These are phyloP conservation scores for Caenorhabditis japonica DNA, from an alignment of 2,888 invertebrate species.

Conservation along the genomic window DNA sequence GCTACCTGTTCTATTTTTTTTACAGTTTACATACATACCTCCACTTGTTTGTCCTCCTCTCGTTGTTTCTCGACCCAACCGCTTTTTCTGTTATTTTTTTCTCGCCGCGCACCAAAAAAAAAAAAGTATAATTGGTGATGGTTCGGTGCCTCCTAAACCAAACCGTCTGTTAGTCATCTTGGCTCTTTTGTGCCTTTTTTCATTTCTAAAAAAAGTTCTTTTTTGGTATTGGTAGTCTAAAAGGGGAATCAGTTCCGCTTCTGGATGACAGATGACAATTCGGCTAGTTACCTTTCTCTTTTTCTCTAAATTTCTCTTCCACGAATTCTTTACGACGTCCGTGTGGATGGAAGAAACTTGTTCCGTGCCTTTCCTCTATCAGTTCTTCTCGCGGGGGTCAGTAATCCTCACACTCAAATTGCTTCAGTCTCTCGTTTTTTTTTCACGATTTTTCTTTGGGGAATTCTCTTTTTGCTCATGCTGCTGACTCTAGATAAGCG, in stretches of 20 bases:
- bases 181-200: not conserved
- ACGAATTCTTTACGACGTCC: too few relatives aligned
- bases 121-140: too few relatives aligned
- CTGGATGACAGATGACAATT: too few relatives aligned
- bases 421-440: not conserved
- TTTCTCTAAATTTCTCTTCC: too few relatives aligned
- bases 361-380: not conserved
- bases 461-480: not conserved
- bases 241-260: slow-evolving; percentile 16
- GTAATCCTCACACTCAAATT: too few relatives aligned
- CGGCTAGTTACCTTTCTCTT: too few relatives aligned
- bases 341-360: not conserved
- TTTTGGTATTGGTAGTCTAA: too few relatives aligned
- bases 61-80: slow-evolving; percentile 12
- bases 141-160: too few relatives aligned
- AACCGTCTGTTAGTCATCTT: slow-evolving; percentile 3
- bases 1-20: slow-evolving; percentile 31
- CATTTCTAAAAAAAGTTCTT: too few relatives aligned
- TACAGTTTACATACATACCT: slow-evolving; percentile 34
- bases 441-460: not conserved
- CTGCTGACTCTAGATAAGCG: too few relatives aligned
- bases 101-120: too few relatives aligned
- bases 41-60: slow-evolving; percentile 22
- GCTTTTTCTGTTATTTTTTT: slow-evolving; percentile 4
- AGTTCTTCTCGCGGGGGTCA: too few relatives aligned